These are phyloP conservation scores for Acanthurus tractus DNA, from an alignment of 2,797 vertebrate species.

Conservation along the genomic window DNA sequence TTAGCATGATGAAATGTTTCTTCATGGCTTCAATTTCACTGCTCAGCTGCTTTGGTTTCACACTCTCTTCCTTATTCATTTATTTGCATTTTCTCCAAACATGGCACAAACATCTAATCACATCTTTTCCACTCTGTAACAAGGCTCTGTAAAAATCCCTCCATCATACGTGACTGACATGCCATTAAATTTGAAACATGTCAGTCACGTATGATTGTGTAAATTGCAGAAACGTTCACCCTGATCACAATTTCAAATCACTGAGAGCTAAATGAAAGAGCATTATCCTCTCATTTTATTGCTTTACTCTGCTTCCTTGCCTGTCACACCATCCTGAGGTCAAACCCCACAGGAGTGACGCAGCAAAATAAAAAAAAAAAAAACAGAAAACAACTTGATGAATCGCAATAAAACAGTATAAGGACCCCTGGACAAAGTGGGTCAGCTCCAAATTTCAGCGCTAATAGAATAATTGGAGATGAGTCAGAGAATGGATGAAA, in stretches of 20 bases:
- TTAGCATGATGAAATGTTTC: neutral
- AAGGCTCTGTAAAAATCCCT: conserved; percentile 8
- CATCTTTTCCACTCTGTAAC: neutral
- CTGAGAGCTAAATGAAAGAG: neutral
- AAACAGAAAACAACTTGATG: conserved; percentile 25
- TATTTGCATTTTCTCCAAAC: neutral
- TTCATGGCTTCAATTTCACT: conserved; percentile 7
- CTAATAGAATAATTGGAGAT: conserved; percentile 59
- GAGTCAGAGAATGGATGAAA: conserved; percentile 56
- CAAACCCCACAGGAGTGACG: neutral
- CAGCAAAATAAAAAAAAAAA: conserved; percentile 17
- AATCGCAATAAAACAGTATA: conserved; percentile 23
- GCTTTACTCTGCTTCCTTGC: conserved; percentile 6
- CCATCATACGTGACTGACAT: conserved; percentile 13
- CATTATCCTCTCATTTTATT: conserved; percentile 7
- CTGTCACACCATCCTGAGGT: conserved; percentile 17
- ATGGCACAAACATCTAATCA: neutral
- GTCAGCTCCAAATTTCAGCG: conserved; percentile 42
- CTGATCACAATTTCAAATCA: neutral
- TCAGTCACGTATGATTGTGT: neutral
- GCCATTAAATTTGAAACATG: conserved; percentile 15
- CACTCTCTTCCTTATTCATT: neutral
- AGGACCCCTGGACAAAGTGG: conserved; percentile 29
- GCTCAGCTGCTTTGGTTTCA: neutral
- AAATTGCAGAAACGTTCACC: neutral